Base-by-base conservation (phyloP, 1,140 invertebrate genomes). In the Lordiphosa collinella region DNA sequence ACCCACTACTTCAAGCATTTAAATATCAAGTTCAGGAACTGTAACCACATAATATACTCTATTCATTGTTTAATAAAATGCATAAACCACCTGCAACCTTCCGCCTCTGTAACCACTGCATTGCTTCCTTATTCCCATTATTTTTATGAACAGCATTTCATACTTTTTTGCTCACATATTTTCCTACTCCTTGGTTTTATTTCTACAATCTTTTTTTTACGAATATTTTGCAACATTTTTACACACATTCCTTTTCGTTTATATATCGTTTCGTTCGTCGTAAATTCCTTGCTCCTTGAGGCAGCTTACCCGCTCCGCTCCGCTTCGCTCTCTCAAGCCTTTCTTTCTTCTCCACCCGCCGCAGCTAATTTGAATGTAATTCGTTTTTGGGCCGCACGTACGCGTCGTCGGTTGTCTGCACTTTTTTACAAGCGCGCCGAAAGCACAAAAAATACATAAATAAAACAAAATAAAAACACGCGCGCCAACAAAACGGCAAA, bases 331-430 rank as follows among this genome's bases (percentile, higher is more conserved):
- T 5, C 16, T 5, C 32, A 16, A 3, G n/a, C 48, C 16, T 22
- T n/a, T n/a, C 6, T 12, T 25, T n/a, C 34, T n/a, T 37, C 9
- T 22, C 16, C 36, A 32, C 14, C n/a, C 50, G 43, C 43, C 46
- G 53, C 48, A 51, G 68, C 76, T 80, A 80, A 80, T 82, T 82
- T 80, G 54, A 80, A 80, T 80, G 66, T 80, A 71, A 76, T 75
- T 75, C 76, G 48, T 38, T 70, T 46, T 54, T 36, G 52, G 32
- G 32, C 63, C 63, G 66, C 63, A 66, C 63, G 61, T 65, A 65
- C 62, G 41, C 32, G 10, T n/a, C 32, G 10, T n/a, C 11, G 12
- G 59, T 44, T 65, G 62, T 66, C 63, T 66, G 62, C 63, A 50
- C 62, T 66, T 58, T 54, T 66, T 58, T 54, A 52, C 63, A 63